Evolutionary conservation across 2,888 invertebrate species (phyloP), one percentile per base, ranked within the genome.

Genomic region (Chymomyza amoena): DNA sequence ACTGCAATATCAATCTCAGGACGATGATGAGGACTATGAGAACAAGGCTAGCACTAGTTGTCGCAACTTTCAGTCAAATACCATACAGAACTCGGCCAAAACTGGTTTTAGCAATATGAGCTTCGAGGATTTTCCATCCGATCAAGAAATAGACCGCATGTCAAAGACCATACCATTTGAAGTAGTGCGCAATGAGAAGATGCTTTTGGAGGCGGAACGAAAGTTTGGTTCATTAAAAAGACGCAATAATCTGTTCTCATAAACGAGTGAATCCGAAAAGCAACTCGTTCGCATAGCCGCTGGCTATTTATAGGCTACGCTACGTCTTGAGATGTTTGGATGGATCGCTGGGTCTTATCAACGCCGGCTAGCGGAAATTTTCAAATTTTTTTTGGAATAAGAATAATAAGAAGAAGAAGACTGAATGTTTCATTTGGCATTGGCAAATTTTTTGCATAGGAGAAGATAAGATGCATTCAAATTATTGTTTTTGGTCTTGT

Each of bases 101-200:
- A 93, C 93, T 9, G 95, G 95, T 5, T 95, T 95, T 84, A 95
- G 94, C 82, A 95, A 95, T 80, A 94, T 95, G 94, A 95, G 95
- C 85, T 95, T 95, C 81, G 95, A 95, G 88, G 95, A 95, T 90
- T 95, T 95, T 84, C 94, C 94, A 2, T 94, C 94, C 32, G 95
- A 95, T 81, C 95, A 95, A 81, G 93, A 93, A 71, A 90, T 91
- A 70, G 91, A 91, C 80, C 89, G 90, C 45, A 83, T 89, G 76
- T 88, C 91, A 18, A 87, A 88, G 70, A 91, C 92, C n/a, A 93
- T 93, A 63, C 95, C 95, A 0, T 95, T 95, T 81, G 95, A 95
- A 86, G 95, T 95, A 9, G 92, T 95, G 25, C 91, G 93, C 54
- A 93, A 92, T 78, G 92, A 93, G 50, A 93, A 93, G 75, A 90